Base-by-base conservation (phyloP, 1,140 invertebrate species). In the Hermatobates lingyangjiaoensis region DNA sequence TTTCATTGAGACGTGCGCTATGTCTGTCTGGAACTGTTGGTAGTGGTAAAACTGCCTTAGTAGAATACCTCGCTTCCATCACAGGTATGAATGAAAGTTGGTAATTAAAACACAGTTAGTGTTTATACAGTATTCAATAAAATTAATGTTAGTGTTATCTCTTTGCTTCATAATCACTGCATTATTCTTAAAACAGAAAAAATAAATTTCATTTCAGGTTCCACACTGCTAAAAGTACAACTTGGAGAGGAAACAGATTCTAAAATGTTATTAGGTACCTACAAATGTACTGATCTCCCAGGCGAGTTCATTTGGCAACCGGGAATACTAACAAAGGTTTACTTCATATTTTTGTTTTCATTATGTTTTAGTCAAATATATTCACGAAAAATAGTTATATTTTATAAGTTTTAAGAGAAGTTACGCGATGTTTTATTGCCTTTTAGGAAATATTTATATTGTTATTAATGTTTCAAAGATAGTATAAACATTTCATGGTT, bases 171-270 rank as follows among this genome's bases (percentile, higher is more conserved):
- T 7, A n/a, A 34, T 10, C n/a, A 10, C 30, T n/a, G 7, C n/a
- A 10, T 34, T n/a, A 10, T 34, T 34, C n/a, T 34, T 34, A 10
- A 10, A 34, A 34, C 7, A 10, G 7, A 10, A 10, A 34, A 7
- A 34, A 10, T 34, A 34, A 34, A 34, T 34, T 34, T 7, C 5
- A 4, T 42, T 20, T 42, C 21, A 20, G 7, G 7, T 18, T 42
- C 5, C 18, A 42, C 14, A 7, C 59, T 77, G 7, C 61, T 86
- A 42, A 88, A 86, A 68, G 79, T 98, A 26, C 94, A 98, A 63
- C 69, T 98, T 3, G 90, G 92, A 2, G 93, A 98, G 70, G 91
- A 98, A 68, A 93, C 90, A n/a, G 95, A 98, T 65, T 87, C 88
- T 46, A 90, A 94, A 70, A 84, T 91, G 71, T 64, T 98, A 15